Evolutionary conservation across 2,888 invertebrate genomes (phyloP), one percentile per base, ranked within the genome.

Genomic region (Lottia gigantea): DNA sequence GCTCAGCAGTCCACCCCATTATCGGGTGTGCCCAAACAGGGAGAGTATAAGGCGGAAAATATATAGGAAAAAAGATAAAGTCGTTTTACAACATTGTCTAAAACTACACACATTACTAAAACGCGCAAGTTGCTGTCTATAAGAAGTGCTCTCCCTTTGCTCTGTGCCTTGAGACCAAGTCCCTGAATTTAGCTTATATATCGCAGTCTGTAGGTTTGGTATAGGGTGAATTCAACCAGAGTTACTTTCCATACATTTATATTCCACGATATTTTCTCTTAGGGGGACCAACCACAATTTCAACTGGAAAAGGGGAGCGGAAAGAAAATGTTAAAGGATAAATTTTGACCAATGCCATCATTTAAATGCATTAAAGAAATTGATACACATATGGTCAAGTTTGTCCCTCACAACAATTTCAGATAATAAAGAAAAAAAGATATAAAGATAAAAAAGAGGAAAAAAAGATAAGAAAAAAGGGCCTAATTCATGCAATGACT

Each of bases 221-320:
- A 23, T 55, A 23, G 19, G 55, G 55, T 19, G 19, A 55, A 55
- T 19, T 19, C 55, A 55, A 55, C 55, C 23, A 23, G 19, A 19
- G 19, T 55, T 55, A 23, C 19, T 8, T 12, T 23, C 23, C 55
- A 19, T 23, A 23, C 19, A 55, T 55, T 55, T 55, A 55, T 12
- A 23, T 19, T 55, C 55, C 55, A 55, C 55, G 55, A 23, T 23
- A 55, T 55, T 55, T 55, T 55, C 55, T 55, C 23, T 55, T 55
- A 23, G 23, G 19, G 55, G 55, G 55, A 23, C 19, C 19, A 55
- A 23, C 19, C 55, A 55, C 19, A 12, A 55, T 23, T 55, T 55
- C 55, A 55, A 55, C 55, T 55, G 55, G 55, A 55, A 55, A 55
- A 55, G 55, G 55, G 55, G 19, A 23, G 55, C 14, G 55, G 19